Evolutionary conservation across 1,140 invertebrate species (phyloP).

Genomic region (Papilio polytes): DNA sequence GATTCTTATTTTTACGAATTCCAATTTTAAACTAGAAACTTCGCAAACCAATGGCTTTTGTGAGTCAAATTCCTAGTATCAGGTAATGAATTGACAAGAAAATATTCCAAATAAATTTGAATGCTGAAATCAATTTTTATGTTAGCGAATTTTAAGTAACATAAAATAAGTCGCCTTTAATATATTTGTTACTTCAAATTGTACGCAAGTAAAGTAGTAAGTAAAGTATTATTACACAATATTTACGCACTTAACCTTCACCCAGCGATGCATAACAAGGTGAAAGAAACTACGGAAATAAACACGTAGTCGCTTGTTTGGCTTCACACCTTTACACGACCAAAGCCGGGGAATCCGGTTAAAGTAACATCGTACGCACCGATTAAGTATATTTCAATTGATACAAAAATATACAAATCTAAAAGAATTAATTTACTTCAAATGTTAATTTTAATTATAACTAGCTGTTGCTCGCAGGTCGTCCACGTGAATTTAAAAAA

Average conservation of each 20-base stretch:
- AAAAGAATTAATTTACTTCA: background rate
- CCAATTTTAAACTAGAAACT: background rate
- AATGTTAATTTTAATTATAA: no score
- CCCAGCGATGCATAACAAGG: conserved; percentile 45
- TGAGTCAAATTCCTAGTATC: no score
- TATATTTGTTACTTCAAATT: no score
- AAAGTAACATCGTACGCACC: conserved; percentile 45
- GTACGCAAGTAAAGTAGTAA: background rate
- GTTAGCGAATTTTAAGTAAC: no score
- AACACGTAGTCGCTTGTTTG: conserved; percentile 54
- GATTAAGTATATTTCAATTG: background rate
- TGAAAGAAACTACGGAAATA: conserved; percentile 64
- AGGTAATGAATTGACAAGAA: no score
- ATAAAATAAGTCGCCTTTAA: no score
- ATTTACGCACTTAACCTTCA: conserved; percentile 47
- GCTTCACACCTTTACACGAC: conserved; percentile 62
- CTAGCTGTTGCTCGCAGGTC: no score
- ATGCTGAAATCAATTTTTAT: no score
- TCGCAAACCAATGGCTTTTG: background rate
- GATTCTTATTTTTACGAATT: background rate
- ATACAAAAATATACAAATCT: background rate
- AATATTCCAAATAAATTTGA: no score
- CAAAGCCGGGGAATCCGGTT: conserved; percentile 49
- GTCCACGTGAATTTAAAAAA: no score
- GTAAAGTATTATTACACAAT: conserved; percentile 30